Percentiles rank a stretch among this genome's conserved stretches.
These are phyloP conservation scores for Tipula helvola DNA, from an alignment of 2,888 invertebrate species.

Conservation along the genomic window DNA sequence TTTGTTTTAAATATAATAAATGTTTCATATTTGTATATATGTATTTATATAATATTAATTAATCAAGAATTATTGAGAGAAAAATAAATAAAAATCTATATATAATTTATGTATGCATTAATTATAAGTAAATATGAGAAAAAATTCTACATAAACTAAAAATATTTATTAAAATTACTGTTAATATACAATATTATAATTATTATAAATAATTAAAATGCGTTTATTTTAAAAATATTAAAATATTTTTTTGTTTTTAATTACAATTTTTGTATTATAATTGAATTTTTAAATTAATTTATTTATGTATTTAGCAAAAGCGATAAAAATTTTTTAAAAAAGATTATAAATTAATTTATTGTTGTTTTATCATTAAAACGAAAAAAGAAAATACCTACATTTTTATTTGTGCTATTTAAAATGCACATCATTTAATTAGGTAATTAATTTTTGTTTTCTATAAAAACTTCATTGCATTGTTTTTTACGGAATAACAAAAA, in stretches of 20 bases:
- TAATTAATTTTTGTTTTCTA: background rate
- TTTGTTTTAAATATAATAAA: background rate
- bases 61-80: background rate
- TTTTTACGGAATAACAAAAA: background rate
- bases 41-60: background rate
- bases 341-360: background rate
- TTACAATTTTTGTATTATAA: background rate
- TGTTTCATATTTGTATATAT: background rate
- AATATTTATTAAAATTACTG: background rate
- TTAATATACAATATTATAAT: background rate
- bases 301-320: background rate
- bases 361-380: background rate
- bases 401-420: background rate
- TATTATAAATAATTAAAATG: background rate
- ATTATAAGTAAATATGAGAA: background rate
- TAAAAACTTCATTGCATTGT: background rate
- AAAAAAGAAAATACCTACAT: background rate
- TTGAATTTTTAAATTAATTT: background rate
- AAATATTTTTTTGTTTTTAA: background rate
- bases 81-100: background rate
- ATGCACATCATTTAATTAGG: background rate
- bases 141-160: background rate
- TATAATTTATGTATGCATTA: background rate
- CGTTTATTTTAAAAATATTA: background rate
- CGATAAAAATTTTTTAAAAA: background rate